A percentile compares a stretch with the other conserved stretches of the same genome.
Conservation (phyloP, 2,888 invertebrate genomes). For the Andricus quercusramuli region DNA sequence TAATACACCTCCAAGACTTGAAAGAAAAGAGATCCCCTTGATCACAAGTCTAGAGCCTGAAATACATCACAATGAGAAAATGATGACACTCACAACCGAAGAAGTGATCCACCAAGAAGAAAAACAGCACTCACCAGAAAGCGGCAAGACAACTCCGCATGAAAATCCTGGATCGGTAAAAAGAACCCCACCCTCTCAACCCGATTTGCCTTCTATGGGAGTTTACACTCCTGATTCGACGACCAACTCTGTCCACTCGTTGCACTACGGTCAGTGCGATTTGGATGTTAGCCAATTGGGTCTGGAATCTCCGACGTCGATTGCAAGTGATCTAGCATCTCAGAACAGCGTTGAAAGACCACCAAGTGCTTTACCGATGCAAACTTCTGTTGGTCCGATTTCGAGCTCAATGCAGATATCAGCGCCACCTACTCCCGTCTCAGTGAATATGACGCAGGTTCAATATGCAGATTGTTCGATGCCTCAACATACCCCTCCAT, state of each 20-base stretch:
- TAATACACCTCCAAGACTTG: conserved; percentile 48
- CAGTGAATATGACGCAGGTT: conserved; percentile 72
- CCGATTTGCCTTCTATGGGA: conserved; percentile 89
- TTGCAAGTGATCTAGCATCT: conserved; percentile 90
- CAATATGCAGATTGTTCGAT: conserved; percentile 86
- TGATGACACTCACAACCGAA: conserved; percentile 49
- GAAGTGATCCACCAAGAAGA: conserved; percentile 65
- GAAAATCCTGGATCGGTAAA: conserved; percentile 79
- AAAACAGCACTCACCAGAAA: conserved; percentile 75
- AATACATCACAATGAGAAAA: conserved; percentile 57
- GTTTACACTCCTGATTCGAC: conserved; percentile 93
- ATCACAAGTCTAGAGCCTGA: conserved; percentile 10
- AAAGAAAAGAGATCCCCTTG: conserved; percentile 45
- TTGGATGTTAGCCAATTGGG: conserved; percentile 91
- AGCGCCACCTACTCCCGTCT: conserved; percentile 63
- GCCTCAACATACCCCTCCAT: conserved; percentile 82
- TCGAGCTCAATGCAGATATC: conserved; percentile 67
- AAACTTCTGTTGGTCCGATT: conserved; percentile 63
- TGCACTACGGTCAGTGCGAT: conserved; percentile 90
- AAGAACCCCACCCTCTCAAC: conserved; percentile 79
- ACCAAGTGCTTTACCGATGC: conserved; percentile 80
- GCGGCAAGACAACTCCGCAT: conserved; percentile 78
- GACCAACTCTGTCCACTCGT: conserved; percentile 89
- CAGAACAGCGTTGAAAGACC: conserved; percentile 86
- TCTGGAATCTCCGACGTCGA: conserved; percentile 93